Base-by-base conservation (phyloP, 37 sponge, comb jelly and placozoan genomes). In the Theonella swinhoei region DNA sequence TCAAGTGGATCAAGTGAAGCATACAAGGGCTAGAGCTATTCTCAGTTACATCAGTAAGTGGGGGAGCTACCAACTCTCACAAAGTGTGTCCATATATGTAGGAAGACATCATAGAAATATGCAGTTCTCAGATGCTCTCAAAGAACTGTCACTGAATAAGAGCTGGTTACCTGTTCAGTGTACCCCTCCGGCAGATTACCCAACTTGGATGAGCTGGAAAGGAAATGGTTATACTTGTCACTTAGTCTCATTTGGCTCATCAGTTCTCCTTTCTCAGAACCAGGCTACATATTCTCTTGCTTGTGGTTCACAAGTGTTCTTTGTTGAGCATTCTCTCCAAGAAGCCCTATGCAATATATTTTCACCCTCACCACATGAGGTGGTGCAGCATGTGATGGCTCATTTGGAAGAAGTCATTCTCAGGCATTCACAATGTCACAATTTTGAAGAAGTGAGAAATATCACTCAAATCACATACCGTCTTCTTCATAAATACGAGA, bases 141-240 rank as follows among this genome's bases (percentile, higher is more conserved):
- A 20, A 68, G 34, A 33, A 20, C 69, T 68, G 69, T 28, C 69
- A 28, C 19, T 28, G 24, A 23, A 32, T 0, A 63, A 63, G 17
- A 72, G 41, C 73, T 85, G 69, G 61, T 29, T 85, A 8, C 86
- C 86, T 28, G 78, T 85, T 1, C 22, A 17, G 22, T 14, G 29
- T 31, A 60, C 39, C 1, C 72, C 79, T 39, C 86, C 86, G 2
- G 33, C 32, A 2, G 41, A 47, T 0, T 85, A 85, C 63, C 86
- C 86, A 2, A 1, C 41, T 8, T 70, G 79, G 19, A 36, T 85
- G 36, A 9, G 14, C 22, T 85, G 86, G 86, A 85, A 85, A 43
- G 86, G 78, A 5, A n/a, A 4, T 26, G 3, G 3, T 0, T 82
- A 26, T 62, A 61, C 14, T 1, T 82, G 62, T n/a, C 82, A 82